These are phyloP conservation scores for Baccha elongata DNA, from an alignment of 2,888 invertebrate genomes.

Conservation along the genomic window DNA sequence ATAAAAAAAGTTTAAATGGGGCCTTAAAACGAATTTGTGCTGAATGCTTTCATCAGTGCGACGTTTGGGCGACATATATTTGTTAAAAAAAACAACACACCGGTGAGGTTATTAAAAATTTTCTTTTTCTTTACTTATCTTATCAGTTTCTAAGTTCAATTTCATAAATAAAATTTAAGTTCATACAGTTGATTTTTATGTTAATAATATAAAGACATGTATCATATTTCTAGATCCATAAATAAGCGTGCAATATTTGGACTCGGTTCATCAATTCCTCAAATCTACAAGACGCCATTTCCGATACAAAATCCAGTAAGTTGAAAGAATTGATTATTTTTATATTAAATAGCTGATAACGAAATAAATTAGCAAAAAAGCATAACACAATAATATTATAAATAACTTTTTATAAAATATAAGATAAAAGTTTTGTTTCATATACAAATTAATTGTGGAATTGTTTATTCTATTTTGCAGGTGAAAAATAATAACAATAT, in stretches of 20 bases:
- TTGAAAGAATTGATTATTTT: no score
- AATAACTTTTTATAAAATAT: no score
- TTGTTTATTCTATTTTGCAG: slow-evolving; percentile 6
- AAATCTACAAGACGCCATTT: slow-evolving; percentile 34
- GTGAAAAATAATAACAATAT: slow-evolving; percentile 10
- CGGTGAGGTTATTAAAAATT: slow-evolving; percentile 58
- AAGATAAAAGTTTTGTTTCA: no score
- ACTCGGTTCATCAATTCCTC: slow-evolving; percentile 22
- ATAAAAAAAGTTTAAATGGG: no score
- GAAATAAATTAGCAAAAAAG: no score
- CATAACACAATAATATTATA: no score
- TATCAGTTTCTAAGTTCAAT: slow-evolving; percentile 5
- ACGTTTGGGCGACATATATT: slow-evolving; percentile 3
- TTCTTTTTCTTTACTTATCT: slow-evolving; percentile 31
- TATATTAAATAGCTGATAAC: background rate
- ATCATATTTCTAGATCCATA: slow-evolving; percentile 62
- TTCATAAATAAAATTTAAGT: background rate
- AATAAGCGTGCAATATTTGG: slow-evolving; percentile 56
- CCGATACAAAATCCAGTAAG: slow-evolving; percentile 45
- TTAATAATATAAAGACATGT: slow-evolving; percentile 37
- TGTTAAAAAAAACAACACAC: slow-evolving; percentile 22
- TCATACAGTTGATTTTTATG: background rate
- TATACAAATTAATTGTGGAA: no score
- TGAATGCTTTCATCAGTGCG: background rate
- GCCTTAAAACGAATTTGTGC: no score